A percentile compares a stretch with the other conserved stretches of the same genome.
Conservation (phyloP, 2,797 vertebrate species). For the Holocentrus rufus region DNA sequence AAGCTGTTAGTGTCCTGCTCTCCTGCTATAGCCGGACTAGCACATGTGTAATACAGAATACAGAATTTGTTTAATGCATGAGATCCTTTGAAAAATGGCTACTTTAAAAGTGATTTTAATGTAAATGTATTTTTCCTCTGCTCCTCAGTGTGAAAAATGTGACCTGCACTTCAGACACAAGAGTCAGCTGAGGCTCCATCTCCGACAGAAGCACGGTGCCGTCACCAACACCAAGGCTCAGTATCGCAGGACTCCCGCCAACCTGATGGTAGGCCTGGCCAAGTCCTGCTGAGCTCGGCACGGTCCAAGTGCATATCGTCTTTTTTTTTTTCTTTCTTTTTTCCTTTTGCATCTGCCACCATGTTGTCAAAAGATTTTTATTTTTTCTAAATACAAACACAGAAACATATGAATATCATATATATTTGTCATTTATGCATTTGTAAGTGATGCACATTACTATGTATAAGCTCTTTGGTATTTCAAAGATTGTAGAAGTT, state of each 20-base stretch:
- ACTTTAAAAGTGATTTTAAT: constrained; percentile 1
- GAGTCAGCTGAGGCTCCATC: constrained; percentile 95
- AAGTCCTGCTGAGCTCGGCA: constrained; percentile 83
- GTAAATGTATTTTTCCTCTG: not conserved
- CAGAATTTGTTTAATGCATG: too few species aligned
- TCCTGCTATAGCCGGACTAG: too few species aligned
- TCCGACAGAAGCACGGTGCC: constrained; percentile 96
- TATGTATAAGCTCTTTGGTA: constrained; percentile 58
- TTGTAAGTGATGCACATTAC: constrained; percentile 61
- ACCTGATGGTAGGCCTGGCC: constrained; percentile 78
- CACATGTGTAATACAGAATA: too few species aligned
- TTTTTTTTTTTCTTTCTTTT: constrained; percentile 1
- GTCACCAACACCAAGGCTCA: constrained; percentile 97
- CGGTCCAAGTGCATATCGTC: constrained; percentile 1
- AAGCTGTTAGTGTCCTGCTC: too few species aligned
- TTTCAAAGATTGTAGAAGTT: constrained; percentile 60
- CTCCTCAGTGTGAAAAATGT: constrained; percentile 93
- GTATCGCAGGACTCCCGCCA: constrained; percentile 82
- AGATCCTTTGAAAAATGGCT: not conserved
- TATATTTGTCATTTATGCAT: constrained; percentile 53
- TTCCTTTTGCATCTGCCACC: constrained; percentile 11
- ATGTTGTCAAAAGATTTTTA: constrained; percentile 28
- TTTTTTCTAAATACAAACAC: constrained; percentile 58
- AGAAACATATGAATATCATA: constrained; percentile 31
- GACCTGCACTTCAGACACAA: constrained; percentile 98